Base-by-base conservation (phyloP, 2,888 invertebrate genomes). In the Nebria brevicollis region DNA sequence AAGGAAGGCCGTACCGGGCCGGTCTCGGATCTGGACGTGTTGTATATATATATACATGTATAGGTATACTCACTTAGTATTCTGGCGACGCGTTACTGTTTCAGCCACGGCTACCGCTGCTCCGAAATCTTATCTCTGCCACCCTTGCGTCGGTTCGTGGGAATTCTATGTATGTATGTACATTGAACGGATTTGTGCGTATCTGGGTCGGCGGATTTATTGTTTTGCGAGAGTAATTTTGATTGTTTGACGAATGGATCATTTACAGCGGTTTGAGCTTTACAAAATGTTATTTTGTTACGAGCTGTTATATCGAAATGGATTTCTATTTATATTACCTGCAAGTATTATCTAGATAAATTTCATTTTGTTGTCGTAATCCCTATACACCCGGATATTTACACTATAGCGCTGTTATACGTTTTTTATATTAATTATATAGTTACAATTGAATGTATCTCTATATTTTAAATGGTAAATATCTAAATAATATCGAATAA, bases 191-290 rank as follows among this genome's bases (percentile, higher is more conserved):
- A 68, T 68, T 68, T 68, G 68, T 77, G 77, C 77, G 77, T 77
- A 77, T 77, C 77, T 70, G 77, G 64, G 70, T 75, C 75, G 65
- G 34, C 76, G 76, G 42, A 76, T 76, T 76, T 77, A 77, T 77
- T 77, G 72, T 77, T 77, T 77, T 77, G 66, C 65, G 20, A 15
- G 72, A 72, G 65, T 77, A 72, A 72, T 77, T 77, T 72, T 72
- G 72, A 77, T 72, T 77, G 77, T 77, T 77, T 72, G 77, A 77
- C 65, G 77, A 72, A 77, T 77, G 73, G 64, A 72, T 11, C 25
- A 25, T 15, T 26, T 20, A 43, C 43, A 20, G 20, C 20, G 20
- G 20, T 20, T 20, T 20, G 20, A 20, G 20, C 20, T 20, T 20
- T 20, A 20, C 20, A 20, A 20, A 20, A 20, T 20, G 20, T 20